Evolutionary conservation across 1,140 invertebrate genomes (phyloP).

Genomic region (Eueides isabella): DNA sequence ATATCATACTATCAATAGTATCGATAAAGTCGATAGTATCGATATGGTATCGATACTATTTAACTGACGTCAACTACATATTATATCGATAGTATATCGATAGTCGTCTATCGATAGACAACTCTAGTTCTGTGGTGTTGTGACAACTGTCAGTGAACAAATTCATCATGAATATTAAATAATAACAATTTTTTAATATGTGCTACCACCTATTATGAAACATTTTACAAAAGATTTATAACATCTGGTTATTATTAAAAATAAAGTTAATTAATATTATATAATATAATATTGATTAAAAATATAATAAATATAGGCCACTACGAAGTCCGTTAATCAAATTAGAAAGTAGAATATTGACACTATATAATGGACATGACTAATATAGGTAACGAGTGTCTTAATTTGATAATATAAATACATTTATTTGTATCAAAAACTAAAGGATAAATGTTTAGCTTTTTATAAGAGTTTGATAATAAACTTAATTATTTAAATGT

Average conservation of each 20-base stretch:
- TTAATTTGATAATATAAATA: background rate
- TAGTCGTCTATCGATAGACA: no score
- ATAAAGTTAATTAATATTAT: background rate
- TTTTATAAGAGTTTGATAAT: no score
- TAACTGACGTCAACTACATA: no score
- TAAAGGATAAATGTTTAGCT: no score
- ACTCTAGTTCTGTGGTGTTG: no score
- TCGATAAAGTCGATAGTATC: no score
- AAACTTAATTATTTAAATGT: background rate
- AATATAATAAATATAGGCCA: background rate
- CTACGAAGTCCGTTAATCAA: background rate
- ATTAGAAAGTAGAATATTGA: background rate
- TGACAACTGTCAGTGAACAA: conserved; percentile 2
- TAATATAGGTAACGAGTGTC: background rate
- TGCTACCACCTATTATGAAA: background rate
- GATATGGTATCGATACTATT: no score
- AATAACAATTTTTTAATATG: background rate
- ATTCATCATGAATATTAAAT: background rate
- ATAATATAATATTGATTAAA: background rate
- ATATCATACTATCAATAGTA: no score
- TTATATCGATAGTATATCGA: no score
- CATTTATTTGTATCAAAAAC: background rate
- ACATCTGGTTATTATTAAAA: background rate
- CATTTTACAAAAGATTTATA: background rate
- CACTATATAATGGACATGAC: background rate